Evolutionary conservation across 2,113 vertebrate genomes (phyloP).

Genomic region (Felis chaus): DNA sequence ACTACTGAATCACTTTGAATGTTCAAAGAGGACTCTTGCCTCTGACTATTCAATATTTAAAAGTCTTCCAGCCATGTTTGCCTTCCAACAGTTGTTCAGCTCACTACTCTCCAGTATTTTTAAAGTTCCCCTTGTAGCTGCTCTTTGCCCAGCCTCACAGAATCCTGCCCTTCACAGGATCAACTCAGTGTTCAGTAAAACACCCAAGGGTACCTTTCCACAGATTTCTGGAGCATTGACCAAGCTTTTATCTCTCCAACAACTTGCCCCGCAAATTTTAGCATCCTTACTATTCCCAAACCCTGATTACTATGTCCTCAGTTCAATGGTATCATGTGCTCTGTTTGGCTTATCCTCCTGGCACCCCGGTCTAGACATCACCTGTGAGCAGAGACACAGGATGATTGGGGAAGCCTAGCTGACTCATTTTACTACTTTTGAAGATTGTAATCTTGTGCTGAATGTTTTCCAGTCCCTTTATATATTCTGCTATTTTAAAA

Average conservation of each 20-base stretch:
- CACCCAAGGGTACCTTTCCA: not conserved
- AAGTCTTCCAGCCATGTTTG: not conserved
- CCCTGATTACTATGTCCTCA: not conserved
- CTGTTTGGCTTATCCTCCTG: not conserved
- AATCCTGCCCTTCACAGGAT: not conserved
- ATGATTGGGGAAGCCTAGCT: not conserved
- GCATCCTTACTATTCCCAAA: not conserved
- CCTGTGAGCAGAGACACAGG: not conserved
- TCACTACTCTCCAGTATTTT: not conserved
- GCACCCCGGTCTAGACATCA: not conserved
- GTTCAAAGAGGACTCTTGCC: not conserved
- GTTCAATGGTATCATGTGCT: not conserved
- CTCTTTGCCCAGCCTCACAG: not conserved
- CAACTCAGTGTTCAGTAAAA: conserved; percentile 32
- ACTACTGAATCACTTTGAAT: not conserved
- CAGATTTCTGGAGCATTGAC: conserved; percentile 29
- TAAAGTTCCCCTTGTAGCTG: not conserved
- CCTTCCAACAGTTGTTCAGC: not conserved
- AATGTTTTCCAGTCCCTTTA: conserved; percentile 29
- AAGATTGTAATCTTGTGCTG: not conserved
- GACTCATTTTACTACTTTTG: not conserved
- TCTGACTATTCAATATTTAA: not conserved
- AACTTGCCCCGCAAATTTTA: not conserved
- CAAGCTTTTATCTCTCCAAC: not conserved
- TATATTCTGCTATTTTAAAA: not conserved